phyloP scores from a whole-genome alignment of 2,797 vertebrate genomes.

The Acomys russatus region DNA sequence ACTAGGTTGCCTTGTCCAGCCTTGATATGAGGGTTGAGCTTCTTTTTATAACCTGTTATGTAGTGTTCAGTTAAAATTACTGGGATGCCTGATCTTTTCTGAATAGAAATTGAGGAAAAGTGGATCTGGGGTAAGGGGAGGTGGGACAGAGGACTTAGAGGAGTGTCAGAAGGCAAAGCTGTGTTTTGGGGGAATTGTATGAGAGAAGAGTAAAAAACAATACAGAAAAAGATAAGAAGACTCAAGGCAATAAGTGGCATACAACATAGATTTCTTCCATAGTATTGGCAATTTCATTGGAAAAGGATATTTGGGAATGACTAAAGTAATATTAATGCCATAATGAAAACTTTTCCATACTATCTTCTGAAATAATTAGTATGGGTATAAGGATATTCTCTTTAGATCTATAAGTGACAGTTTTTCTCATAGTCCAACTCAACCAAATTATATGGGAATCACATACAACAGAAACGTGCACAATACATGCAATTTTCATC shows the following conservation, averaged over 20 bases:
- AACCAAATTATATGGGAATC: not conserved
- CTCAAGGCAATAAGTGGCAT: not conserved
- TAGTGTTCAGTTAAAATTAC: not conserved
- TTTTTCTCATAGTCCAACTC: slow-evolving; percentile 9
- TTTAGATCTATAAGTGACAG: not conserved
- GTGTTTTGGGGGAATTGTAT: not conserved
- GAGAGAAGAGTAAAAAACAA: not conserved
- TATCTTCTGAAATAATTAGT: not conserved
- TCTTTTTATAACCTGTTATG: not conserved
- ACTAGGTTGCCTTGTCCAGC: not conserved
- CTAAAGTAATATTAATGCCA: not conserved
- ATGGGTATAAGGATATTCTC: not conserved
- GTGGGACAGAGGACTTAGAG: not conserved
- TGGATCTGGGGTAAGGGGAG: not conserved
- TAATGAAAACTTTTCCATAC: not conserved
- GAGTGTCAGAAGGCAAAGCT: not conserved
- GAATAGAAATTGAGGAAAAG: not conserved
- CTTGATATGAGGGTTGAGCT: not conserved
- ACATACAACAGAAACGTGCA: not conserved
- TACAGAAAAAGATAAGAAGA: not conserved
- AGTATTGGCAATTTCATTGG: slow-evolving; percentile 18
- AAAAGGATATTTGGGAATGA: not conserved
- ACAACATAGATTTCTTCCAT: not conserved
- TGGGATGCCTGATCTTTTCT: not conserved
- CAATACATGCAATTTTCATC: not conserved